These are phyloP conservation scores for Otolemur crassicaudatus DNA, from an alignment of 2,797 vertebrate species.

Conservation along the genomic window DNA sequence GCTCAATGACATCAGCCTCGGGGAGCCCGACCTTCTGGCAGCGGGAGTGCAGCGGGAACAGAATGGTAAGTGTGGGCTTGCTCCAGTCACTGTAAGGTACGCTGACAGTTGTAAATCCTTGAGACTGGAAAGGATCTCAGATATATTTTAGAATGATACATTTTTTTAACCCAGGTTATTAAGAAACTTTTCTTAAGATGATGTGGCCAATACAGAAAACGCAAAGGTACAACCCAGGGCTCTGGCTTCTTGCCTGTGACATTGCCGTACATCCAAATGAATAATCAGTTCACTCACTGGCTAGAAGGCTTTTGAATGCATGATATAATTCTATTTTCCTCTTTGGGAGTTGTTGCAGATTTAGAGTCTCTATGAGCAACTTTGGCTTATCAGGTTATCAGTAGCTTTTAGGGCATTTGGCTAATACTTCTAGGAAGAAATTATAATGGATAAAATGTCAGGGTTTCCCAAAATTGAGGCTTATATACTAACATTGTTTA, in stretches of 20 bases:
- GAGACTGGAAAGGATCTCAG: background rate
- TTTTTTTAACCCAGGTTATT: too few relatives aligned
- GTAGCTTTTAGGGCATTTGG: background rate
- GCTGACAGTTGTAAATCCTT: fast-evolving
- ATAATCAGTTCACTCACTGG: background rate
- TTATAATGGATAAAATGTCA: background rate
- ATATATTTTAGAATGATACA: background rate
- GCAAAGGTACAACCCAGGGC: too few relatives aligned
- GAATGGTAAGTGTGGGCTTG: conserved; percentile 91
- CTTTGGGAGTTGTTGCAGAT: background rate
- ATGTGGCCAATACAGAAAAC: background rate
- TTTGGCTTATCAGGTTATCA: background rate
- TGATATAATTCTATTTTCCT: background rate
- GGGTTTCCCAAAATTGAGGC: background rate
- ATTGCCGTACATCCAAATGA: background rate
- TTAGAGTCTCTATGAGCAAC: background rate
- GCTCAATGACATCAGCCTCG: conserved; percentile 98
- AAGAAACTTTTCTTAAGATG: background rate
- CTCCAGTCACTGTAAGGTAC: fast-evolving
- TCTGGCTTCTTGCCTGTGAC: background rate
- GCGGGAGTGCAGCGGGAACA: conserved; percentile 98
- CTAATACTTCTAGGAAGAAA: background rate
- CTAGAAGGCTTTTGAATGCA: background rate
- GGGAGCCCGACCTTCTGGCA: conserved; percentile 98
- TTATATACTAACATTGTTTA: background rate